Evolutionary conservation across 2,113 vertebrate species (phyloP).

Genomic region (crab-eating macaque (Macaca fascicularis)): T2T-MFA8v1.1 NC_088377.1:170782001-170782500

Average conservation of each 20-base stretch:
- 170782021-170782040: background rate
- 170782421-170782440: background rate
- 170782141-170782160: background rate
- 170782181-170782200: background rate
- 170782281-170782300: background rate
- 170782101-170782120: background rate
- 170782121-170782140: background rate
- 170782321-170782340: background rate
- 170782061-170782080: background rate
- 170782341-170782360: background rate
- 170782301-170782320: background rate
- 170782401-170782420: background rate
- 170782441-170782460: background rate
- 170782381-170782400: background rate
- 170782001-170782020: background rate
- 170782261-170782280: background rate
- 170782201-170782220: background rate
- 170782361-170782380: background rate
- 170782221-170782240: background rate
- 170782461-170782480: background rate
- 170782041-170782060: background rate
- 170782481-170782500: background rate
- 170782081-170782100: background rate
- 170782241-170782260: background rate
- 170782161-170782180: background rate